phyloP scores from a whole-genome alignment of 2,113 vertebrate species.

The Microtus pennsylvanicus region DNA sequence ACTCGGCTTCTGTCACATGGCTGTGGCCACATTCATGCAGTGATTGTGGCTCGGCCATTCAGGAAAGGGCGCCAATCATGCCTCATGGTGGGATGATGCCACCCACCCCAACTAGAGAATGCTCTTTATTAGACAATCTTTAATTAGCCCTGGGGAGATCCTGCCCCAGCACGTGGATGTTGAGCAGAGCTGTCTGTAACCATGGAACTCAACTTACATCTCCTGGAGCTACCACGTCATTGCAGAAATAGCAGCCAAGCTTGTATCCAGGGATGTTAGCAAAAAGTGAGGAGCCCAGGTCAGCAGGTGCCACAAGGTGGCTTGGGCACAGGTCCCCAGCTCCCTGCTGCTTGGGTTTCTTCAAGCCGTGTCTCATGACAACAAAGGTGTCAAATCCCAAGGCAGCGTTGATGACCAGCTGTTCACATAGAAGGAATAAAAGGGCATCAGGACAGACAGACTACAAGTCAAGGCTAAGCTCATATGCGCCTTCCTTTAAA shows the following conservation, averaged over 20 bases:
- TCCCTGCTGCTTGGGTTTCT: conserved; percentile 89
- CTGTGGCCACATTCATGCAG: neutral
- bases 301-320: conserved; percentile 77
- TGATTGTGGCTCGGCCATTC: neutral
- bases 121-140: conserved; percentile 22
- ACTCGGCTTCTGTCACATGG: neutral
- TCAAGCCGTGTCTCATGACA: conserved; percentile 98
- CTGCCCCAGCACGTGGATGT: neutral
- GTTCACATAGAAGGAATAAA: conserved; percentile 60
- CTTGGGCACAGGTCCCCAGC: conserved; percentile 77
- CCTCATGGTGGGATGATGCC: neutral
- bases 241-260: conserved; percentile 99
- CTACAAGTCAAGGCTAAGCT: neutral
- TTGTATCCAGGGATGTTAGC: conserved; percentile 98
- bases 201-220: conserved; percentile 91
- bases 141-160: neutral
- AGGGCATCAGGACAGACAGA: neutral
- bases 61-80: neutral
- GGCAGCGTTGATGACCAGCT: conserved; percentile 97
- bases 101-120: neutral
- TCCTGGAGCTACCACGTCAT: conserved; percentile 98
- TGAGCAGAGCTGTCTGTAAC: neutral
- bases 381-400: conserved; percentile 99
- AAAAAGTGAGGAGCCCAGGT: conserved; percentile 94
- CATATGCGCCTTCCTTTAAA: neutral